A percentile compares a stretch with the other conserved stretches of the same genome.
Evolutionary conservation across 1,140 invertebrate genomes (phyloP).

Genomic region (Drosophila nannoptera): DNA sequence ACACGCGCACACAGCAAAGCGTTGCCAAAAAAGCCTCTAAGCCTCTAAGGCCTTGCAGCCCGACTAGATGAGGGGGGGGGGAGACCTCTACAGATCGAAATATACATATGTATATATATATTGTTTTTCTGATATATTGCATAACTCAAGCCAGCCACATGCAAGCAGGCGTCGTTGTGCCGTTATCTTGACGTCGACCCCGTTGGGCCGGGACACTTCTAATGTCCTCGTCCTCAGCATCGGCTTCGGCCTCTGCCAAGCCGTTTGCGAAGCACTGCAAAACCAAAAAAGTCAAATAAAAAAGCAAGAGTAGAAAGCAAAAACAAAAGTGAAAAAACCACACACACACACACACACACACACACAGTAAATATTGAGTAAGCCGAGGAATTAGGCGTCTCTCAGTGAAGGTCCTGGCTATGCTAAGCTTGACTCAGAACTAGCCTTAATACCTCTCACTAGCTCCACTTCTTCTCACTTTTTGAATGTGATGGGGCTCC

Average conservation of each 20-base stretch:
- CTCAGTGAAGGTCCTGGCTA: no score
- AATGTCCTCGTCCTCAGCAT: conserved; percentile 26
- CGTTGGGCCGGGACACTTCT: conserved; percentile 26
- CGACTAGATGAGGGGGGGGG: conserved; percentile 7
- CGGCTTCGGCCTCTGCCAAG: conserved; percentile 42
- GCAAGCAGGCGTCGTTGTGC: conserved; percentile 50
- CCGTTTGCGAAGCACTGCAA: conserved; percentile 63
- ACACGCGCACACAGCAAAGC: conserved; percentile 25
- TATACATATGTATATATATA: not conserved
- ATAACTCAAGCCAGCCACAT: conserved; percentile 64
- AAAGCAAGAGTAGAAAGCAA: conserved; percentile 8
- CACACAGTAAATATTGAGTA: no score
- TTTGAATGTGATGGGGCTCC: no score
- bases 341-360: not conserved
- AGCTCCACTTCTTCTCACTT: no score
- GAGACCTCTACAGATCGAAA: not conserved
- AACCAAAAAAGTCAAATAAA: conserved; percentile 30
- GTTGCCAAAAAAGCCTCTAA: conserved; percentile 24
- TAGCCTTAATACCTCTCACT: no score
- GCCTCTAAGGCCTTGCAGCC: conserved; percentile 6
- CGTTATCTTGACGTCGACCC: conserved; percentile 36
- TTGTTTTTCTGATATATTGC: conserved; percentile 6
- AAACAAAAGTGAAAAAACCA: not conserved
- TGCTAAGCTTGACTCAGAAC: no score
- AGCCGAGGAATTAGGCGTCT: no score